Evolutionary conservation across 2,797 vertebrate genomes (phyloP).

Genomic region (Manis javanica): DNA sequence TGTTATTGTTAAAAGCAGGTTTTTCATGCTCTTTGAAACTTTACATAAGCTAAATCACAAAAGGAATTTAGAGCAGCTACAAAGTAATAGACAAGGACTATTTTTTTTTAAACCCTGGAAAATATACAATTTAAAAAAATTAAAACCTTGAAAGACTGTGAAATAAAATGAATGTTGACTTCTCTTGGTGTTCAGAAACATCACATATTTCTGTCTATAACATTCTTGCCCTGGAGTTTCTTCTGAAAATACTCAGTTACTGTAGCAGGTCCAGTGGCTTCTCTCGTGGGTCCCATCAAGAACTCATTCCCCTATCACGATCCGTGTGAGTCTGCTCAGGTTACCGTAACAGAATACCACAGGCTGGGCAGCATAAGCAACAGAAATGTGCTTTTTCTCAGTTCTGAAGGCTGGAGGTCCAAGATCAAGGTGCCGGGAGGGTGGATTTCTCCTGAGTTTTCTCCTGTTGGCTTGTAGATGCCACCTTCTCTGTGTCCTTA

Average conservation of each 20-base stretch:
- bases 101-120: not conserved
- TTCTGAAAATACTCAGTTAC: not conserved
- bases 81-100: not conserved
- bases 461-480: not conserved
- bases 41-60: not conserved
- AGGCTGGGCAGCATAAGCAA: not conserved
- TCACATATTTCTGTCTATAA: not conserved
- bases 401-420: not conserved
- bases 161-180: not conserved
- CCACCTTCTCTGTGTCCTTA: not conserved
- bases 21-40: not conserved
- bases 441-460: not conserved
- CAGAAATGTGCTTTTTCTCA: not conserved
- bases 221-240: not conserved
- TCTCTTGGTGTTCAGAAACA: not conserved
- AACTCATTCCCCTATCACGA: too few relatives aligned
- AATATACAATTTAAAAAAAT: not conserved
- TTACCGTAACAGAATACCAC: not conserved
- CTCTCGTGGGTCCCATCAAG: not conserved
- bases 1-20: not conserved
- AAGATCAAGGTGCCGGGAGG: not conserved
- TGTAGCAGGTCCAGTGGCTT: not conserved
- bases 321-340: not conserved
- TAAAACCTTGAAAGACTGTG: not conserved
- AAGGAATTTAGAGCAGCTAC: not conserved